Percentiles rank a stretch among this genome's conserved stretches.
These are phyloP conservation scores for Micromesistius poutassou DNA, from an alignment of 2,797 vertebrate genomes.

Conservation along the genomic window DNA sequence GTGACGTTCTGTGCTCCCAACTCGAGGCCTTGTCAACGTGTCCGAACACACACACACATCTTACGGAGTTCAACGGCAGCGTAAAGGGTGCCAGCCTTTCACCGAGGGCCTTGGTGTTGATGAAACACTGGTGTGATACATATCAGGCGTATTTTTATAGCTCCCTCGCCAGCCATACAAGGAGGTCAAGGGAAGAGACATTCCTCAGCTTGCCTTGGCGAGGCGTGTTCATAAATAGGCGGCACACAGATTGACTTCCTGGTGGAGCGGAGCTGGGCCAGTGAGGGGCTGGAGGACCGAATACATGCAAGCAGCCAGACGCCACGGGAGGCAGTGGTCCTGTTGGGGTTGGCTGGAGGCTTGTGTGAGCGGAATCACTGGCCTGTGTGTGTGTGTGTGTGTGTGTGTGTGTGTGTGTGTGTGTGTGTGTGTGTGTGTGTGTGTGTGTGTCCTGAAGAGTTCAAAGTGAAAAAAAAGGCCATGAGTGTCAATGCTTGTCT, in stretches of 20 bases:
- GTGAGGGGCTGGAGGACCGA: neutral
- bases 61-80: no score
- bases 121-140: neutral
- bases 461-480: neutral
- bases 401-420: no score
- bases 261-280: no score
- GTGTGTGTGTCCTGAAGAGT: neutral
- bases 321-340: neutral
- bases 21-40: no score
- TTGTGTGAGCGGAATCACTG: no score
- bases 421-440: no score
- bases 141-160: no score
- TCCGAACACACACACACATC: no score
- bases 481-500: neutral
- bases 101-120: neutral
- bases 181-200: slow-evolving; percentile 72
- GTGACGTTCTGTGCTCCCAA: no score
- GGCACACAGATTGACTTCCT: neutral
- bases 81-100: neutral
- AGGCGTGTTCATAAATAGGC: neutral
- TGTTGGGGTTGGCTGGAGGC: neutral
- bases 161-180: slow-evolving; percentile 56
- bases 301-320: no score
- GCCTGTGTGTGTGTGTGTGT: neutral
- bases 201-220: slow-evolving; percentile 47